phyloP scores from a whole-genome alignment of 2,888 invertebrate genomes.

The Platycnemis pennipes region DNA sequence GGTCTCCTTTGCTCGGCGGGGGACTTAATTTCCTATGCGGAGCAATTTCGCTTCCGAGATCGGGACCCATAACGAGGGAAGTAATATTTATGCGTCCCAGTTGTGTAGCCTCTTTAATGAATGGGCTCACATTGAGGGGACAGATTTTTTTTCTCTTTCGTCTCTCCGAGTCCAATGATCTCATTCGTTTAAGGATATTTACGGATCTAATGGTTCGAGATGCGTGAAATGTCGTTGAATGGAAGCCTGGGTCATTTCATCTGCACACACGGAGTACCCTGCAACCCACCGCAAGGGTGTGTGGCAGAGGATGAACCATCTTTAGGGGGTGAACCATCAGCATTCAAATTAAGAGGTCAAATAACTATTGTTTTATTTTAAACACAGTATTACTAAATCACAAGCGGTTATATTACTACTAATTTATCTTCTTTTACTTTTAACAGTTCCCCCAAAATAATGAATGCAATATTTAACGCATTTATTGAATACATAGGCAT shows the following conservation, averaged over 20 bases:
- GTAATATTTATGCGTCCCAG: not conserved
- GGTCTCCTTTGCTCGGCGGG: not conserved
- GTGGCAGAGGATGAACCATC: too few relatives aligned
- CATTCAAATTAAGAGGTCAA: too few relatives aligned
- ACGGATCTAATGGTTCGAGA: not conserved
- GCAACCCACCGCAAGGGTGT: too few relatives aligned
- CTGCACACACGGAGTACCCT: too few relatives aligned
- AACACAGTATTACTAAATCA: too few relatives aligned
- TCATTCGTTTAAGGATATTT: conserved; percentile 23
- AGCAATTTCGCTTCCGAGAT: not conserved
- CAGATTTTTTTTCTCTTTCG: not conserved
- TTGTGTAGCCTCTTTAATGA: not conserved
- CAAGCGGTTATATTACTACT: too few relatives aligned
- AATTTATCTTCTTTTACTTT: too few relatives aligned
- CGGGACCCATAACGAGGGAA: not conserved
- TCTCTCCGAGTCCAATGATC: not conserved
- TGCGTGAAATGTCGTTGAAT: not conserved
- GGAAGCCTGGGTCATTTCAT: not conserved
- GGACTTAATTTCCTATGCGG: not conserved
- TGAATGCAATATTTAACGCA: too few relatives aligned
- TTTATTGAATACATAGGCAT: too few relatives aligned
- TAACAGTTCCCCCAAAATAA: too few relatives aligned
- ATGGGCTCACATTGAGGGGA: not conserved
- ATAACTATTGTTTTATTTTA: too few relatives aligned
- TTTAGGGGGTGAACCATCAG: too few relatives aligned